These are phyloP conservation scores for Meiosimyza platycephala DNA, from an alignment of 2,888 invertebrate genomes.

Conservation along the genomic window DNA sequence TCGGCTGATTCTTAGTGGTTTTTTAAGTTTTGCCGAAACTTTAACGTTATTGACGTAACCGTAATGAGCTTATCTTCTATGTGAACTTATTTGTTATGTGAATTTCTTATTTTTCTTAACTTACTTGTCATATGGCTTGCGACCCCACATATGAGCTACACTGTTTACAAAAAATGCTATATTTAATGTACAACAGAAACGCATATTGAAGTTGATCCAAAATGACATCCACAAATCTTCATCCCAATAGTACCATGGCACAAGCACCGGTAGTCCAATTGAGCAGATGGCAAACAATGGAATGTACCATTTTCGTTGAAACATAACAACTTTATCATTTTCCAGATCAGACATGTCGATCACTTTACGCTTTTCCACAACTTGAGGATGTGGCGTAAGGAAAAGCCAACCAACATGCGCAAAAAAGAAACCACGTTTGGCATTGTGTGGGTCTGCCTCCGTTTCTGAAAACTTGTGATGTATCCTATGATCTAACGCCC, in stretches of 20 bases:
- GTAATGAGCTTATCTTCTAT: not conserved
- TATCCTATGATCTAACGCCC: constrained; percentile 88
- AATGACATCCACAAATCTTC: constrained; percentile 84
- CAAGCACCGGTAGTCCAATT: constrained; percentile 76
- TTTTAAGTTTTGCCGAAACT: not conserved
- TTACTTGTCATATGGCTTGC: constrained; percentile 89
- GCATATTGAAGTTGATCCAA: constrained; percentile 83
- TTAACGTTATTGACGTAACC: not conserved
- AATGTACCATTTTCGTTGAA: constrained; percentile 81
- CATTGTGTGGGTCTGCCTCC: constrained; percentile 80
- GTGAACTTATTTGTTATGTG: not conserved
- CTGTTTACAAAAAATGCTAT: constrained; percentile 96
- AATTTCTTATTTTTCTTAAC: constrained; percentile 48
- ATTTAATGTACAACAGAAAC: constrained; percentile 88
- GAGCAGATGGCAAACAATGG: constrained; percentile 78
- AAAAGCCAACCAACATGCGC: constrained; percentile 94
- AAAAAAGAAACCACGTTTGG: constrained; percentile 88
- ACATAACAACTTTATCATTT: constrained; percentile 79
- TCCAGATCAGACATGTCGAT: constrained; percentile 79
- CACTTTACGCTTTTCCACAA: constrained; percentile 75
- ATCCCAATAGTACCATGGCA: constrained; percentile 87
- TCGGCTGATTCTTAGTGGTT: not conserved
- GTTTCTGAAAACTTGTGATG: constrained; percentile 92
- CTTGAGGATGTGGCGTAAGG: constrained; percentile 84
- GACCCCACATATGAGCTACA: constrained; percentile 94